A percentile compares a stretch with the other conserved stretches of the same genome.
Evolutionary conservation across 2,888 invertebrate species (phyloP).

Genomic region (Omphaloscelis lunosa): DNA sequence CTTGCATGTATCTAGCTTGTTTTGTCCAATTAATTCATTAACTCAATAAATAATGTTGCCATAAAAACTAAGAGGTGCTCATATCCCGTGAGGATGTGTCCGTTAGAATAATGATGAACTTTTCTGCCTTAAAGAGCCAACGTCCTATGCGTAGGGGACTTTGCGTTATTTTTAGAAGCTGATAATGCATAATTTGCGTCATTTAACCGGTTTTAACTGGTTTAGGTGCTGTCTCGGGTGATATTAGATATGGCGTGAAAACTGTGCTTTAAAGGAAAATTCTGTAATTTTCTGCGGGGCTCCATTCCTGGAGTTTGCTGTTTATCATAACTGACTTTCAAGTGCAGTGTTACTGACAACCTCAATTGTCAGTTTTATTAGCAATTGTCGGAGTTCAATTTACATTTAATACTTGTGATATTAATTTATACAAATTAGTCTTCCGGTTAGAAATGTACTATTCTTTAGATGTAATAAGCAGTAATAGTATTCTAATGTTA

Average conservation of each 20-base stretch:
- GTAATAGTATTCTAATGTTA: constrained; percentile 45
- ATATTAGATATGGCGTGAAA: constrained; percentile 50
- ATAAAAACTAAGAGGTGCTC: constrained; percentile 57
- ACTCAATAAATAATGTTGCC: constrained; percentile 55
- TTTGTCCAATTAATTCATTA: constrained; percentile 59
- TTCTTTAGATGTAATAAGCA: constrained; percentile 21
- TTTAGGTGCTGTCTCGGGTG: constrained; percentile 39
- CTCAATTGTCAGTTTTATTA: not conserved
- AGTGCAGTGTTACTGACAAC: not conserved
- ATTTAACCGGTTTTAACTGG: constrained; percentile 57
- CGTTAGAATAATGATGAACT: constrained; percentile 63
- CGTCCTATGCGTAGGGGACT: constrained; percentile 37
- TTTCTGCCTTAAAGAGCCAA: constrained; percentile 45
- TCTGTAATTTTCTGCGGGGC: constrained; percentile 10
- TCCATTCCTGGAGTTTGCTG: not conserved
- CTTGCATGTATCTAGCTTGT: constrained; percentile 36
- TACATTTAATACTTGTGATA: not conserved
- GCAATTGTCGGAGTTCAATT: constrained; percentile 3
- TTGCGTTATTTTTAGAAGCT: constrained; percentile 60
- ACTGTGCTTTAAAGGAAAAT: constrained; percentile 44
- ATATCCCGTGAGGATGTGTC: constrained; percentile 51
- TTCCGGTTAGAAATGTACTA: constrained; percentile 5
- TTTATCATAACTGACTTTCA: not conserved
- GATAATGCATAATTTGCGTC: constrained; percentile 60
- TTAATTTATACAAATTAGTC: constrained; percentile 31